Percentiles rank a stretch among this genome's conserved stretches.
These are phyloP conservation scores for Ptilonorhynchus violaceus DNA, from an alignment of 2,113 vertebrate species.

Conservation along the genomic window DNA sequence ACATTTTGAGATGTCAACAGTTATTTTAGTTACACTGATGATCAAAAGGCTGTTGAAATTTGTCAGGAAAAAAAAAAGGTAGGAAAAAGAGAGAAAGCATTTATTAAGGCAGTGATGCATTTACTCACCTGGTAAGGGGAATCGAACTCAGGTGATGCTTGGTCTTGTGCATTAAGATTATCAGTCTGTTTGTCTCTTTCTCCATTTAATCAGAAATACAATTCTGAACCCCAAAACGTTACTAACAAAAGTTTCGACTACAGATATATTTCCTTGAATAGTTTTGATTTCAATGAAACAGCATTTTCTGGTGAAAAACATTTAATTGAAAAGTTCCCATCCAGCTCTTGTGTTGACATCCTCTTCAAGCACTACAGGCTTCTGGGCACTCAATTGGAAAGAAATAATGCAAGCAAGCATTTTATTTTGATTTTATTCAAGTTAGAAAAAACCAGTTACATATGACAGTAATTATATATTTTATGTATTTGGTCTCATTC, in stretches of 20 bases:
- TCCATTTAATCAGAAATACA: not conserved
- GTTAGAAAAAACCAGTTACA: not conserved
- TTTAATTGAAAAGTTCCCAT: not conserved
- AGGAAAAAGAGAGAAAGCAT: not conserved
- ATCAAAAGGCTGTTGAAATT: not conserved
- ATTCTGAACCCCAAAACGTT: not conserved
- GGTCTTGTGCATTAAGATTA: not conserved
- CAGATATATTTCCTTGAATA: not conserved
- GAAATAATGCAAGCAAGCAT: not conserved
- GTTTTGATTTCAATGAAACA: constrained; percentile 20
- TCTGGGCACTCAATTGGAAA: not conserved
- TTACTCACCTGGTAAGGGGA: not conserved
- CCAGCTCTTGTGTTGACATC: not conserved
- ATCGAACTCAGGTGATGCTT: not conserved
- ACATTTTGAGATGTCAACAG: not conserved
- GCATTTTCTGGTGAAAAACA: constrained; percentile 22
- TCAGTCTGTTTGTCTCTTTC: not conserved
- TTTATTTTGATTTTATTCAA: constrained; percentile 4
- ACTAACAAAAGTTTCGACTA: not conserved
- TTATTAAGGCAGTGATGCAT: not conserved
- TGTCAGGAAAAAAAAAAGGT: not conserved
- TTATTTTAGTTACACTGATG: not conserved
- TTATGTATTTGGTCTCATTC: not conserved
- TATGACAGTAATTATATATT: not conserved
- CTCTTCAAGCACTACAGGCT: not conserved